Conservation (phyloP, 2,888 invertebrate species). For the Acleris cristana region DNA sequence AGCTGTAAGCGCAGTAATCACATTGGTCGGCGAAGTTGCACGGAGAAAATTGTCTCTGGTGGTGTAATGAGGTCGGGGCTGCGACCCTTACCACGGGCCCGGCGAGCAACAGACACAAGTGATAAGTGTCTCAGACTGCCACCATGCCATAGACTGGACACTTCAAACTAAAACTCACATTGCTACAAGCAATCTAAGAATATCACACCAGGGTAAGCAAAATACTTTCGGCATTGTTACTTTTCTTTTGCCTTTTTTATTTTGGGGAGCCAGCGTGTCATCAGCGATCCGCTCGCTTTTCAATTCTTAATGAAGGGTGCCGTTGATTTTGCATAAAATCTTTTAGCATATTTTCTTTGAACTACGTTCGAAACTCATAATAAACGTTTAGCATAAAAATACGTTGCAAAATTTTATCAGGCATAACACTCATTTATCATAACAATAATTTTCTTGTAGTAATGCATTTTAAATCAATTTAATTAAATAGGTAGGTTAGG, state of each 20-base stretch:
- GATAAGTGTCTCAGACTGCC: conserved; percentile 16
- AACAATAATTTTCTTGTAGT: no score
- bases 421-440: no score
- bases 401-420: no score
- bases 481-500: no score
- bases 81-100: conserved; percentile 50
- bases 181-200: conserved; percentile 9
- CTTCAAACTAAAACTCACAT: conserved; percentile 13
- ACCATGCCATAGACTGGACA: not conserved
- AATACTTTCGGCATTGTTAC: not conserved
- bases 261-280: not conserved
- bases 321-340: no score
- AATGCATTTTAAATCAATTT: no score
- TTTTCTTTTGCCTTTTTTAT: not conserved
- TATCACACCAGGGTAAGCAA: not conserved
- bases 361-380: no score
- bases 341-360: no score
- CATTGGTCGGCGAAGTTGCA: conserved; percentile 71
- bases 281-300: no score
- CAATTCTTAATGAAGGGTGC: no score
- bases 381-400: no score
- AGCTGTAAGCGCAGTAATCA: conserved; percentile 75
- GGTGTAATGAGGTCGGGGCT: conserved; percentile 60
- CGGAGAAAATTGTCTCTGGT: conserved; percentile 75
- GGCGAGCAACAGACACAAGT: conserved; percentile 22